These are phyloP conservation scores for Ypsolopha scabrella DNA, from an alignment of 2,888 invertebrate genomes.

Conservation along the genomic window DNA sequence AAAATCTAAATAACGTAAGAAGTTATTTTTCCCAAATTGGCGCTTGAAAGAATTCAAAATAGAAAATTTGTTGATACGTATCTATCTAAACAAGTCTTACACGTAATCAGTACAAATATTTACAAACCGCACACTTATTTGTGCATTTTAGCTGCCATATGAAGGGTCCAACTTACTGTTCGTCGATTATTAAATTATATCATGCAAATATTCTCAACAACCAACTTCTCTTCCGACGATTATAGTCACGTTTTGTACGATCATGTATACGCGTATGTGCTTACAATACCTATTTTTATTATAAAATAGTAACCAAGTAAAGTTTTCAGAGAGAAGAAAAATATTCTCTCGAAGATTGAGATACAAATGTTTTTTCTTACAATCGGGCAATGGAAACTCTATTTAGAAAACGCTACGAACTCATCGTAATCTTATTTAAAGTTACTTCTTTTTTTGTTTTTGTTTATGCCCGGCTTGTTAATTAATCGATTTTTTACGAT, in stretches of 20 bases:
- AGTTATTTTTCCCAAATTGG: too few relatives aligned
- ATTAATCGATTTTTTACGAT: conserved; percentile 15
- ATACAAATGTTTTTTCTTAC: conserved; percentile 17
- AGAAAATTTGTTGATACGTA: not conserved
- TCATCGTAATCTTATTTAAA: not conserved
- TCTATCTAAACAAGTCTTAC: conserved; percentile 56
- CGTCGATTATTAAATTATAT: conserved; percentile 17
- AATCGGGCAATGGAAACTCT: conserved; percentile 15
- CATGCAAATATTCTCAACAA: conserved; percentile 23
- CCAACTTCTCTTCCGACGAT: conserved; percentile 33
- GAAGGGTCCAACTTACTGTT: conserved; percentile 44
- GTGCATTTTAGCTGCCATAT: conserved; percentile 57
- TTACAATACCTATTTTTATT: not conserved
- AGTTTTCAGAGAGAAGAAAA: conserved; percentile 19
- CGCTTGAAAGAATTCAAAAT: not conserved
- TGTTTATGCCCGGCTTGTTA: conserved; percentile 19
- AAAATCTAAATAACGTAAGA: too few relatives aligned
- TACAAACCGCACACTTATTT: conserved; percentile 41
- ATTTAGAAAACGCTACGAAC: not conserved
- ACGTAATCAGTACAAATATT: conserved; percentile 50
- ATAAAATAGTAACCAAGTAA: conserved; percentile 6
- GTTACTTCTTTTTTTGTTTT: conserved; percentile 15
- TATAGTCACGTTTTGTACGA: conserved; percentile 66
- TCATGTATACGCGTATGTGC: conserved; percentile 31
- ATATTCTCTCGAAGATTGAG: conserved; percentile 15